phyloP scores from a whole-genome alignment of 2,888 invertebrate species.

The Megamerina dolium region DNA sequence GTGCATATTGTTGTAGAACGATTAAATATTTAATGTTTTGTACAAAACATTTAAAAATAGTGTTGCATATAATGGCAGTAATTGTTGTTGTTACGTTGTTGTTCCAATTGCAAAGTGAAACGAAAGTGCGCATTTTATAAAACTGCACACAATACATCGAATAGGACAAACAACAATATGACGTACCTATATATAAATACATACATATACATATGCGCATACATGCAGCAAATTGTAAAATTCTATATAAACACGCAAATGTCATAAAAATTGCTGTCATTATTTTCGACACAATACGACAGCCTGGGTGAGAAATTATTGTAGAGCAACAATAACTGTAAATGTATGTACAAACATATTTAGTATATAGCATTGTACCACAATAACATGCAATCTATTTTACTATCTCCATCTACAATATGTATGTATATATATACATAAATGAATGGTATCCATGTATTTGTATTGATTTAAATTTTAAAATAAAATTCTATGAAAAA shows the following conservation, averaged over 20 bases:
- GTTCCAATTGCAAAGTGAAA: background rate
- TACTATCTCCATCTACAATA: too few species aligned
- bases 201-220: conserved; percentile 1
- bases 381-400: too few species aligned
- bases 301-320: background rate
- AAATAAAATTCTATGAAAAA: too few species aligned
- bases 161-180: conserved; percentile 7
- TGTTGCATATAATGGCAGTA: conserved; percentile 12
- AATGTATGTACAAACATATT: too few species aligned
- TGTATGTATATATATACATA: too few species aligned
- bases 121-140: background rate
- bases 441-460: too few species aligned
- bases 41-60: conserved; percentile 16
- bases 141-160: too few species aligned
- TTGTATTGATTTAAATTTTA: too few species aligned
- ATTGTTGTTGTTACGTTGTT: conserved; percentile 1
- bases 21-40: conserved; percentile 12
- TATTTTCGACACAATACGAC: conserved; percentile 14
- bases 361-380: too few species aligned
- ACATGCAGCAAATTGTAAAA: conserved; percentile 6
- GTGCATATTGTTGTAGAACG: conserved; percentile 5
- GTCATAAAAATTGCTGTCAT: conserved; percentile 17
- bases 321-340: too few species aligned
- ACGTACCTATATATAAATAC: conserved; percentile 7
- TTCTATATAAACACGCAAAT: conserved; percentile 18